Evolutionary conservation across 2,888 invertebrate genomes (phyloP).

Genomic region (Merodon equestris): DNA sequence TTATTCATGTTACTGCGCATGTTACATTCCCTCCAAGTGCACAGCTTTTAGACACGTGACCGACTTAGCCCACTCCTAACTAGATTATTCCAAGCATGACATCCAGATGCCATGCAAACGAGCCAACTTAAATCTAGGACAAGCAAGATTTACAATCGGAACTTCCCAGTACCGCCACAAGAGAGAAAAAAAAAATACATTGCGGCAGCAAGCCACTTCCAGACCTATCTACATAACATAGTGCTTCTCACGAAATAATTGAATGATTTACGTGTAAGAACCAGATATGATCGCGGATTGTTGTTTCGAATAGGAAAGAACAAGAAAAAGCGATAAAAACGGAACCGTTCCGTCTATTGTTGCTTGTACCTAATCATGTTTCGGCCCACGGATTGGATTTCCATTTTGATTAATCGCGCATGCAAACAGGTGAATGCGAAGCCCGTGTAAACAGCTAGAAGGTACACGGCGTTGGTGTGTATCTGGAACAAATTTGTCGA

Average conservation of each 20-base stretch:
- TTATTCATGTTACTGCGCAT: too few relatives aligned
- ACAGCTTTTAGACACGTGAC: too few relatives aligned
- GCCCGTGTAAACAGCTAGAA: not conserved
- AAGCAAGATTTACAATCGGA: too few relatives aligned
- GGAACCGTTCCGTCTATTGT: not conserved
- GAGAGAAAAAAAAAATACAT: too few relatives aligned
- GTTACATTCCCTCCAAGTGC: too few relatives aligned
- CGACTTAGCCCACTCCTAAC: too few relatives aligned
- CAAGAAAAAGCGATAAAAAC: slow-evolving; percentile 1
- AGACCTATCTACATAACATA: too few relatives aligned
- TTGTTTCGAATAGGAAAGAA: not conserved
- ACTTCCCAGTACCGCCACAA: too few relatives aligned
- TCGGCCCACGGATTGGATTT: slow-evolving; percentile 16
- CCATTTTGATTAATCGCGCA: slow-evolving; percentile 17
- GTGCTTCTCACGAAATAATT: slow-evolving; percentile 5
- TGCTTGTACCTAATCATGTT: slow-evolving; percentile 12
- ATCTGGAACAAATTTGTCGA: slow-evolving; percentile 25
- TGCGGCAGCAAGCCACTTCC: too few relatives aligned
- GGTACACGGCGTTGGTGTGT: slow-evolving; percentile 4
- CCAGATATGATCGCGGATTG: not conserved
- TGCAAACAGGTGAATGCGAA: slow-evolving; percentile 23
- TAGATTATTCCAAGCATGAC: too few relatives aligned
- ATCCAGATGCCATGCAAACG: too few relatives aligned
- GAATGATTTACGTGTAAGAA: slow-evolving; percentile 1
- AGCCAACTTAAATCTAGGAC: too few relatives aligned